These are phyloP conservation scores for Epinephelus malabaricus DNA, from an alignment of 2,797 vertebrate species.

Conservation along the genomic window DNA sequence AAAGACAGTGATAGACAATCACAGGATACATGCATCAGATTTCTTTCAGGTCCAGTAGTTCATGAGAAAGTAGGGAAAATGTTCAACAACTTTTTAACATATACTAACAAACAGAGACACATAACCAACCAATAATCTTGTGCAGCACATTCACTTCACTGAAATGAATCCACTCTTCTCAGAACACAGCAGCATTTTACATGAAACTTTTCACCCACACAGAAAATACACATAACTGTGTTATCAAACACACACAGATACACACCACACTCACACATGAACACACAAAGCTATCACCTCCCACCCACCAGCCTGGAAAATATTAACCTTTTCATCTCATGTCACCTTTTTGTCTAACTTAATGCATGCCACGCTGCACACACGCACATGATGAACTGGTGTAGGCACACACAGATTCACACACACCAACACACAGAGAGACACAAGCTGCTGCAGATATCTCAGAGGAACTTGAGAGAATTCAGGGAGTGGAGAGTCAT, in stretches of 20 bases:
- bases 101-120: too few relatives aligned
- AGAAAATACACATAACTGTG: conserved; percentile 52
- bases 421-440: conserved; percentile 32
- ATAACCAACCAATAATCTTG: background rate
- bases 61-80: too few relatives aligned
- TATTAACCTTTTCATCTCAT: conserved; percentile 81
- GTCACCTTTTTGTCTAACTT: conserved; percentile 73
- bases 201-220: conserved; percentile 64
- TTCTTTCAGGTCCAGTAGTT: too few relatives aligned
- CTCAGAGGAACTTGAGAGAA: conserved; percentile 71
- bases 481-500: conserved; percentile 75
- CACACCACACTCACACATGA: conserved; percentile 41
- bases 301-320: conserved; percentile 78
- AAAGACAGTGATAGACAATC: too few relatives aligned
- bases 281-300: conserved; percentile 71
- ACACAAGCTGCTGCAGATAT: conserved; percentile 42
- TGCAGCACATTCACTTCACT: conserved; percentile 19
- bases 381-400: conserved; percentile 31
- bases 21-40: too few relatives aligned
- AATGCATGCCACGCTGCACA: conserved; percentile 42
- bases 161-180: conserved; percentile 25
- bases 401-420: conserved; percentile 16
- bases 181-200: conserved; percentile 35
- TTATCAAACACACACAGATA: conserved; percentile 42
- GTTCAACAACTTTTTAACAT: too few relatives aligned